Conservation (phyloP, 2,888 invertebrate species). For the Anaspis maculata region DNA sequence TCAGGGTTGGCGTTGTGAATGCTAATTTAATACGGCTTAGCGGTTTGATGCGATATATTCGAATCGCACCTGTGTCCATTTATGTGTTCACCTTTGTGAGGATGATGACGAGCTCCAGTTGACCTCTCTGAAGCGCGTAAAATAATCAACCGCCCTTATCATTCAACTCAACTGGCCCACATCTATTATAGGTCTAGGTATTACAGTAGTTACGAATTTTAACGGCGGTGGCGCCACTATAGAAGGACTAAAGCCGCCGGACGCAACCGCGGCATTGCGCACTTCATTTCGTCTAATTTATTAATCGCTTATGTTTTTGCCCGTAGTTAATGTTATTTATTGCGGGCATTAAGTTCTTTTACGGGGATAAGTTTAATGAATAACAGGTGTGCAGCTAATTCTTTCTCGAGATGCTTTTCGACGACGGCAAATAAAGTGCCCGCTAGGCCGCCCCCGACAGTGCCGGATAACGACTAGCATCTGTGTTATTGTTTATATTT, state of each 20-base stretch:
- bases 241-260: no score
- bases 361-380: slow-evolving; percentile 7
- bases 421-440: not conserved
- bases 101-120: slow-evolving; percentile 12
- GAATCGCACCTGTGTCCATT: slow-evolving; percentile 18
- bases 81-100: no score
- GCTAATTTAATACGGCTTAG: slow-evolving; percentile 25
- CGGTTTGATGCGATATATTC: slow-evolving; percentile 21
- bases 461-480: no score
- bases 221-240: no score
- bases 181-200: no score
- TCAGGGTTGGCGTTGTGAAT: slow-evolving; percentile 21
- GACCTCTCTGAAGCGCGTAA: slow-evolving; percentile 10
- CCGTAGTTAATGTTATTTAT: slow-evolving; percentile 3
- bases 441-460: no score
- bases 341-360: slow-evolving; percentile 3
- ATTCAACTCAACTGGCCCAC: no score
- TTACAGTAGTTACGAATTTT: no score
- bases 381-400: slow-evolving; percentile 9
- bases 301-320: not conserved
- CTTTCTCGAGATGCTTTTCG: slow-evolving; percentile 8
- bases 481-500: not conserved
- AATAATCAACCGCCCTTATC: no score
- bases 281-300: no score
- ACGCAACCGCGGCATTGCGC: not conserved